Base-by-base conservation (phyloP, 2,797 vertebrate species). In the Delichon dasypus region DNA sequence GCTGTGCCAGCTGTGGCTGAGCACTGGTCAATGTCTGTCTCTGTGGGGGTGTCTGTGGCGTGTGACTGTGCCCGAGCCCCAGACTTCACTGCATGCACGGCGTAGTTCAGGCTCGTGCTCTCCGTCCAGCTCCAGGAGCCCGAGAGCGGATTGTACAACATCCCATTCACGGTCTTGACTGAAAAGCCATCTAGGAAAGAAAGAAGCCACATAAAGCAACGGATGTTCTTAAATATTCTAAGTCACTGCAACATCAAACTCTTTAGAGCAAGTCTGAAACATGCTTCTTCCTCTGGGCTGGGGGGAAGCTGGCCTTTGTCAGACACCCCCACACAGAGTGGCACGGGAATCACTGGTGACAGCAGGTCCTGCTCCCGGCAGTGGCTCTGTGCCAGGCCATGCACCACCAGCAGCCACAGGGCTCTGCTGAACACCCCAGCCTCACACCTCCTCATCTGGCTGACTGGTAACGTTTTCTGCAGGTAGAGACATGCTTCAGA, bases 91-190 rank as follows among this genome's bases (percentile, higher is more conserved):
- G 99, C 99, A 1, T 99, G 98, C 60, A 99, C 89, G 1, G 98
- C 99, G 20, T 99, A 99, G 98, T 99, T 99, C 86, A 99, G 91
- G 78, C 98, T 98, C 0, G 97, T 99, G 96, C 96, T 98, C 95
- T 97, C 87, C 47, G 85, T 97, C 99, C 99, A 99, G 92, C 97
- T 98, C 99, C 99, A 99, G 11, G 95, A 96, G 83, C 98, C 97
- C 4, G 91, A 98, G 19, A 99, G 61, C 0, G 99, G 99, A 92
- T 99, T 99, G 84, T 99, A 99, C 91, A 98, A 42, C 99, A 99
- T 99, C 74, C 99, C 99, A 32, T 94, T 97, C 91, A 99, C 97
- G 6, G 97, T 97, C 96, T 98, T 98, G 87, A 99, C 98, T 3
- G 89, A 98, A 90, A 99, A 98, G 79, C 98, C 98, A 96, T 98